Percentiles rank a stretch among this genome's conserved stretches.
These are phyloP conservation scores for Labrus mixtus DNA, from an alignment of 2,113 vertebrate species.

Conservation along the genomic window DNA sequence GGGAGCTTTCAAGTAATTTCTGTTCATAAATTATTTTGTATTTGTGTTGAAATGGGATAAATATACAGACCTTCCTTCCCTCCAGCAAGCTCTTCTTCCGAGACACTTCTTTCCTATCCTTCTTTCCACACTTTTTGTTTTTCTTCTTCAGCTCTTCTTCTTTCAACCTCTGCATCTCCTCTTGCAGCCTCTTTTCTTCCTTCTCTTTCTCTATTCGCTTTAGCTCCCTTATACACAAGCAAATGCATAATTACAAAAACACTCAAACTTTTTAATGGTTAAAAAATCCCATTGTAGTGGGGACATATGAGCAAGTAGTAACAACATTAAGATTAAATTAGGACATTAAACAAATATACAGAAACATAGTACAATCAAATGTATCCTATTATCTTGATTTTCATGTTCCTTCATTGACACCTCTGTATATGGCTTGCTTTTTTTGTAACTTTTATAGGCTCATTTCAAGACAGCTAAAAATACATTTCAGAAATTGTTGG, in stretches of 20 bases:
- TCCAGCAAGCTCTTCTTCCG: conserved; percentile 75
- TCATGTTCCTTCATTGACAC: too few species aligned
- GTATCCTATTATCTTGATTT: too few species aligned
- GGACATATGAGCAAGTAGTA: too few species aligned
- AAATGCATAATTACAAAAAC: neutral
- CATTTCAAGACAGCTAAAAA: too few species aligned
- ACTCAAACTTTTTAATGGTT: too few species aligned
- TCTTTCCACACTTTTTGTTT: conserved; percentile 77
- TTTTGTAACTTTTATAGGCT: too few species aligned
- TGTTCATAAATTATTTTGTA: neutral
- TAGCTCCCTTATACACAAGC: conserved; percentile 75
- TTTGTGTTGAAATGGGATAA: neutral
- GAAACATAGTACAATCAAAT: too few species aligned
- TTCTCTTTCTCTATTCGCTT: conserved; percentile 74
- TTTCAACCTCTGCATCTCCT: conserved; percentile 76
- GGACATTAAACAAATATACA: too few species aligned
- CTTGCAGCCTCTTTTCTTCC: conserved; percentile 77
- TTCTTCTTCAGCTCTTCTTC: conserved; percentile 85
- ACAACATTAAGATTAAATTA: too few species aligned
- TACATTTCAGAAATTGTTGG: too few species aligned
- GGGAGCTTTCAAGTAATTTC: neutral
- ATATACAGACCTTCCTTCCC: conserved; percentile 73
- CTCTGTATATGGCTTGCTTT: too few species aligned
- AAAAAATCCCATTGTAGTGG: too few species aligned
- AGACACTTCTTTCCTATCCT: conserved; percentile 71